A percentile compares a stretch with the other conserved stretches of the same genome.
Evolutionary conservation across 2,797 vertebrate species (phyloP).

Genomic region (Podarcis lilfordi): DNA sequence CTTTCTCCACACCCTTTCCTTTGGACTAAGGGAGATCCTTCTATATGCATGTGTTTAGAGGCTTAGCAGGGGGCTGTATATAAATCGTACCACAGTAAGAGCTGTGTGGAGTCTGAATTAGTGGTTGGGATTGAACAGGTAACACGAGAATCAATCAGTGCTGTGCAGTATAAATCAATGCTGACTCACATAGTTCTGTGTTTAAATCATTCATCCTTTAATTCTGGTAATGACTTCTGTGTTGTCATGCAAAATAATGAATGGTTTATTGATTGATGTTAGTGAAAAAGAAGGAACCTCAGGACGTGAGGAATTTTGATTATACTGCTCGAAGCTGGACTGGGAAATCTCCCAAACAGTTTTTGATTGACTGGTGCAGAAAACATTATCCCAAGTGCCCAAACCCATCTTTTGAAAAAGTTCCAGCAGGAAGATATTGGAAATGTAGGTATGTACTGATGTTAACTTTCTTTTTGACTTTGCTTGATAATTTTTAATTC

Average conservation of each 20-base stretch:
- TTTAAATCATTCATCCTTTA: neutral
- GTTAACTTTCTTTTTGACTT: conserved; percentile 6
- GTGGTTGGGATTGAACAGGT: neutral
- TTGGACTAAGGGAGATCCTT: neutral
- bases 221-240: neutral
- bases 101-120: neutral
- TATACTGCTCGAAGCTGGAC: conserved; percentile 98
- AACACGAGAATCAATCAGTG: neutral
- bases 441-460: conserved; percentile 87
- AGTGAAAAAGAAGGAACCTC: conserved; percentile 88
- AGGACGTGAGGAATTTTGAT: conserved; percentile 95
- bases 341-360: conserved; percentile 98
- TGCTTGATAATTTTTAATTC: neutral
- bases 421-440: conserved; percentile 92
- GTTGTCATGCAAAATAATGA: neutral
- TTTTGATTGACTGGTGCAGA: conserved; percentile 97
- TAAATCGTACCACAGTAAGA: neutral
- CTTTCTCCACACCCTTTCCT: neutral
- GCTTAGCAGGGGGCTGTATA: no score
- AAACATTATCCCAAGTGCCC: conserved; percentile 96
- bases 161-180: neutral
- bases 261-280: conserved; percentile 48
- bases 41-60: neutral
- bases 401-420: conserved; percentile 91
- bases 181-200: neutral